A percentile compares a stretch with the other conserved stretches of the same genome.
Conservation (phyloP, 2,888 invertebrate genomes). For the Pyrgus malvae region DNA sequence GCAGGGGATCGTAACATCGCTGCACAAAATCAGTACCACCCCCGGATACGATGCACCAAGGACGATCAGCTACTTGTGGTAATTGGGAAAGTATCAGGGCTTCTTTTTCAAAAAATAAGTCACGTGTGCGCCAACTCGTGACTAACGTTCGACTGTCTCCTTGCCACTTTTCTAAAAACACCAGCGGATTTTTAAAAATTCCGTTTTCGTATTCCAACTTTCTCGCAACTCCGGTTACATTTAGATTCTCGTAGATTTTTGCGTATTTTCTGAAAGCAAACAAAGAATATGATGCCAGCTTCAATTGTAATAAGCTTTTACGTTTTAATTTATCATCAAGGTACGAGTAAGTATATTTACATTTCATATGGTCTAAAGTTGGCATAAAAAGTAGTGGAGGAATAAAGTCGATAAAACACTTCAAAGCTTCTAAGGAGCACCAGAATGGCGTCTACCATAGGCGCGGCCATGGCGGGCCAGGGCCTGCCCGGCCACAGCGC, state of each 20-base stretch:
- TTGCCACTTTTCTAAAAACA: conserved; percentile 38
- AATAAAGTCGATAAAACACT: conserved; percentile 7
- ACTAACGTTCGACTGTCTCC: background rate
- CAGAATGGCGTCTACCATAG: conserved; percentile 27
- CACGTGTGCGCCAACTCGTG: background rate
- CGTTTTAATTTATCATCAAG: too few species aligned
- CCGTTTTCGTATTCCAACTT: conserved; percentile 9
- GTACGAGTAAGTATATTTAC: conserved; percentile 1
- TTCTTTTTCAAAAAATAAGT: background rate
- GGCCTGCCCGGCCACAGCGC: conserved; percentile 1
- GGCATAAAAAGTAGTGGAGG: conserved; percentile 1
- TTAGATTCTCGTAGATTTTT: conserved; percentile 11
- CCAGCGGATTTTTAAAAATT: conserved; percentile 14
- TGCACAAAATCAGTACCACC: conserved; percentile 72
- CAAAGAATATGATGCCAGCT: background rate
- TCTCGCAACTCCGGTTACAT: conserved; percentile 14
- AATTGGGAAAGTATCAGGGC: background rate
- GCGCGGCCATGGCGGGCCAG: conserved; percentile 35
- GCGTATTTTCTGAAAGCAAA: conserved; percentile 26
- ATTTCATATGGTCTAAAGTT: background rate
- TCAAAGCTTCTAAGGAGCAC: background rate
- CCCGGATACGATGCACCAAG: background rate
- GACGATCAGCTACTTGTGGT: conserved; percentile 26
- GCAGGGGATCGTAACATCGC: conserved; percentile 81
- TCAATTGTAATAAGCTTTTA: too few species aligned